Base-by-base conservation (phyloP, 2,797 vertebrate species). In the Epinephelus coioides region DNA sequence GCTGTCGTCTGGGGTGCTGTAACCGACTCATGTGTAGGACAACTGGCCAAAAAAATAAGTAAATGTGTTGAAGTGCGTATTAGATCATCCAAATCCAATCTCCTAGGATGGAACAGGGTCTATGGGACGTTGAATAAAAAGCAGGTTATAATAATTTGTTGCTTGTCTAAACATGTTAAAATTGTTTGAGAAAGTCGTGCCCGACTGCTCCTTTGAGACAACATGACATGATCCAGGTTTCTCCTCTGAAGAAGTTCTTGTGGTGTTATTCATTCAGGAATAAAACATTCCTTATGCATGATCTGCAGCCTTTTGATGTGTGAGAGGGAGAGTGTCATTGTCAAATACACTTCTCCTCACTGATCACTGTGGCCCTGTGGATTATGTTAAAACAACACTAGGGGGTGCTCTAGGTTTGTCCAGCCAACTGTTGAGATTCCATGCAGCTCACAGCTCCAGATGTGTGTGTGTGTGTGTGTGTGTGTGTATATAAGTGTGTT, bases 391-490 rank as follows among this genome's bases (percentile, higher is more conserved):
- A 66, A 2, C 74, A 62, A 81, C 94, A 94, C 92, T 88, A 94
- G 93, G 90, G 92, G 93, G 94, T 89, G 94, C 93, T 94, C 79
- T 81, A 90, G 92, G 91, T 92, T 94, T 92, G 70, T 90, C 67
- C 62, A 92, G 85, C 72, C 83, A 88, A 82, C 83, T 87, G 69
- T 84, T 85, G 89, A 87, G 65, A 71, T 60, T 53, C 59, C 34
- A 19, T 9, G 9, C 69, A 30, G 40, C 53, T 76, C 12, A 1
- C 11, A 57, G 54, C 57, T 77, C 50, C 38, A 63, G 53, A 63
- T 78, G 43, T 68, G 43, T 23, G 50, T 59, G 34, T 56, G 56
- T 23, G 15, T 67, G 23, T 23, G 21, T 21, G 21, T 21, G 21
- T 51, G n/a, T n/a, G n/a, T n/a, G n/a, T n/a, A n/a, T n/a, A 2